Evolutionary conservation across 1,140 invertebrate genomes (phyloP), one percentile per base, ranked within the genome.

Genomic region (Oryctes rhinoceros): DNA sequence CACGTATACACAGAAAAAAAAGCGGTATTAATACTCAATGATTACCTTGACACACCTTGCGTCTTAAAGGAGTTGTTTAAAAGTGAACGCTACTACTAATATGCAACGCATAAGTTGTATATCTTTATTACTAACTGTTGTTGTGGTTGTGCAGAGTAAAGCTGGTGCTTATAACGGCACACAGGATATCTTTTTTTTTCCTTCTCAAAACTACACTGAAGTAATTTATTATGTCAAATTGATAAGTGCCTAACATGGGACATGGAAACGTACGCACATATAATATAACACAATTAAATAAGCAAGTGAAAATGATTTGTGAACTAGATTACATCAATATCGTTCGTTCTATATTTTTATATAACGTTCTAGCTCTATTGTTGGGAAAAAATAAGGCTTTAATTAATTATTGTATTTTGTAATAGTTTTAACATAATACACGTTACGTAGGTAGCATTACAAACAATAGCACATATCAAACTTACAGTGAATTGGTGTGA

Each of bases 11-110:
- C 30, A 67, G 13, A 67, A 67, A 20, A 24, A 67, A 67, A 67
- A 35, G 20, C 18, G 30, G 24, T 67, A 67, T 67, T 67, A 67
- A 67, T 67, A 67, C 18, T 11, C 5, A 35, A 13, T 35, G 65
- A 35, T 35, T 67, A 67, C 65, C 65, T 67, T 67, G 65, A 67
- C 65, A 67, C 65, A 67, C 65, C 65, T 67, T 13, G 65, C 13
- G 10, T 67, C 10, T 18, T 18, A 35, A 18, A 10, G 65, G 7
- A 10, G n/a, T 13, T 18, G 7, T 67, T 67, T 67, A 67, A 67
- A 67, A 67, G 65, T 67, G 65, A 67, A 67, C 18, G 65, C 18
- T 35, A 13, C 5, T 6, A 9, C 18, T 24, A 67, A 67, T 67
- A 67, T 18, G 65, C 30, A 67, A 67, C 65, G 3, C 18, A 67